Base-by-base conservation (phyloP, 2,888 invertebrate species). In the Drosophila picticornis region DNA sequence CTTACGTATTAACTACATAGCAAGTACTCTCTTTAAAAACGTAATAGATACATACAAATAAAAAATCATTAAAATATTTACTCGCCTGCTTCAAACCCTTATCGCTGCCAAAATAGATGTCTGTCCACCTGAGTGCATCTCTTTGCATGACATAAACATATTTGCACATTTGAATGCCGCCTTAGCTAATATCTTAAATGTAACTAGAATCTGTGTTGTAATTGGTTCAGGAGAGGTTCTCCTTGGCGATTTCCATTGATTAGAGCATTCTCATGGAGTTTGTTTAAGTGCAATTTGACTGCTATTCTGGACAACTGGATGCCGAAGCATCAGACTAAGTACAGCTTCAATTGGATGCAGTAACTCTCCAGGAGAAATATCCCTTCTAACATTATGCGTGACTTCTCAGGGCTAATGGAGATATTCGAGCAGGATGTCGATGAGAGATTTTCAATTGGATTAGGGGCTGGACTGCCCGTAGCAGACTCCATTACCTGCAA, bases 1-100 rank as follows among this genome's bases (percentile, higher is more conserved):
- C 64, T 79, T 74, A 81, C 77, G 74, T 82, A 84, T 82, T 85
- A 74, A 75, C 69, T 66, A 69, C 58, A 61, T 88, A 84, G 85
- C 83, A 66, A 75, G 82, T 84, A 84, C 84, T 71, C 63, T 71
- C 75, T 80, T 81, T 78, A 16, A 67, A 84, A 77, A 62, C 75
- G 81, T 83, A 87, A 87, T 74, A 80, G 67, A 75, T 65, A 68
- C 72, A 77, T 63, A 76, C 60, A 71, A 71, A 83, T 77, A 84
- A 66, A 84, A 64, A 63, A 38, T 48, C 66, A 51, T 64, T 62
- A 43, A 64, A 46, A 67, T 13, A 52, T 16, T 4, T 64, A 59
- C 38, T 71, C 53, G 55, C 64, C 56, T 69, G 62, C 48, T 72
- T 48, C 22, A 32, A 55, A n/a, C 5, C 10, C 46, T 2, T 9